Percentiles rank a stretch among this genome's conserved stretches.
phyloP scores from a whole-genome alignment of 1,140 invertebrate genomes.

The Paralvinella palmiformis region DNA sequence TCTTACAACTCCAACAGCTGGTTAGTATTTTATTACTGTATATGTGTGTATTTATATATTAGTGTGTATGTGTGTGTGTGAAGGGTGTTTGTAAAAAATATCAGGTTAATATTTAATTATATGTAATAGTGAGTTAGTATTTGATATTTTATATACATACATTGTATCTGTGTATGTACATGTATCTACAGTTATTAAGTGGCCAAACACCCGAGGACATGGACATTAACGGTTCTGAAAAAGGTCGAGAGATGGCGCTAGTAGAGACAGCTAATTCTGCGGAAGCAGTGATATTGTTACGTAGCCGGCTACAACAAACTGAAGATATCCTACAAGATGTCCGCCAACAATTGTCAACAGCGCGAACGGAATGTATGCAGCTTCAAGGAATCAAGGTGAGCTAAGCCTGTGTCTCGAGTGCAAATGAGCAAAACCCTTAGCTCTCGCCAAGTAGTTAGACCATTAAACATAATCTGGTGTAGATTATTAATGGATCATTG shows the following conservation, averaged over 20 bases:
- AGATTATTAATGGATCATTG: no score
- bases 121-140: no score
- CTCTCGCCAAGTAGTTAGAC: no score
- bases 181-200: slow-evolving; percentile 1
- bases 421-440: no score
- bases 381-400: slow-evolving; percentile 37
- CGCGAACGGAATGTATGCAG: slow-evolving; percentile 35
- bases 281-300: slow-evolving; percentile 26
- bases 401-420: no score
- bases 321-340: slow-evolving; percentile 26
- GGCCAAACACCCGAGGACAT: neutral
- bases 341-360: slow-evolving; percentile 29
- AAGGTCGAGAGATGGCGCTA: slow-evolving; percentile 21
- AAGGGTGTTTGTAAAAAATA: no score
- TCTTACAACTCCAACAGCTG: neutral
- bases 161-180: no score
- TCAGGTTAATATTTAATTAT: no score
- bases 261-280: slow-evolving; percentile 20
- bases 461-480: no score
- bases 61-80: neutral
- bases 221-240: neutral
- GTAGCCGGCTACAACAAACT: slow-evolving; percentile 29
- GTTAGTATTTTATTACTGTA: neutral
- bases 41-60: neutral
- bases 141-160: no score